Evolutionary conservation across 2,113 vertebrate species (phyloP).

Genomic region (Eurypyga helias): DNA sequence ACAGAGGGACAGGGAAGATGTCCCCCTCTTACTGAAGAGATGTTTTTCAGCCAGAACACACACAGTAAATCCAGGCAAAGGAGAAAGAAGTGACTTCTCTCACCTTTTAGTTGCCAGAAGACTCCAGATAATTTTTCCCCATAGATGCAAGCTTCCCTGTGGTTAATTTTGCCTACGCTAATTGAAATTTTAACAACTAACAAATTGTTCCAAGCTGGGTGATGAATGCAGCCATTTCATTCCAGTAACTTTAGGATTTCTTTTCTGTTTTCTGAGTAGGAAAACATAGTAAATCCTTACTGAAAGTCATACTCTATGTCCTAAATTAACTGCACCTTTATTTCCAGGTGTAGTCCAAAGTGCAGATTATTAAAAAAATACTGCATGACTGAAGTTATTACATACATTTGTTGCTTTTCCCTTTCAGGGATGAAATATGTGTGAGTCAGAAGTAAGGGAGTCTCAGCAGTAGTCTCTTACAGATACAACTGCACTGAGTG

Average conservation of each 20-base stretch:
- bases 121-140: background rate
- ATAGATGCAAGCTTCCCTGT: background rate
- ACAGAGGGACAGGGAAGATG: background rate
- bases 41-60: background rate
- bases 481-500: background rate
- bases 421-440: rapidly evolving
- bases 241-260: background rate
- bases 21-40: background rate
- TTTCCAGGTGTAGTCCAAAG: background rate
- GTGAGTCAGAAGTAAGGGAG: background rate
- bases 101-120: background rate
- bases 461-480: background rate
- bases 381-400: background rate
- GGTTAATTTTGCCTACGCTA: background rate
- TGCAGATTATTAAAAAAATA: background rate
- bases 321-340: background rate
- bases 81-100: background rate
- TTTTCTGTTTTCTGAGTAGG: background rate
- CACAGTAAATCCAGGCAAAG: background rate
- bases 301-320: background rate
- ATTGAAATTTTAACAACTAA: background rate
- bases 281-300: background rate
- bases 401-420: background rate
- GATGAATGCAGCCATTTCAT: background rate
- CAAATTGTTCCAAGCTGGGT: background rate